Evolutionary conservation across 2,113 vertebrate species (phyloP).

Genomic region (Tonatia bakeri): DNA sequence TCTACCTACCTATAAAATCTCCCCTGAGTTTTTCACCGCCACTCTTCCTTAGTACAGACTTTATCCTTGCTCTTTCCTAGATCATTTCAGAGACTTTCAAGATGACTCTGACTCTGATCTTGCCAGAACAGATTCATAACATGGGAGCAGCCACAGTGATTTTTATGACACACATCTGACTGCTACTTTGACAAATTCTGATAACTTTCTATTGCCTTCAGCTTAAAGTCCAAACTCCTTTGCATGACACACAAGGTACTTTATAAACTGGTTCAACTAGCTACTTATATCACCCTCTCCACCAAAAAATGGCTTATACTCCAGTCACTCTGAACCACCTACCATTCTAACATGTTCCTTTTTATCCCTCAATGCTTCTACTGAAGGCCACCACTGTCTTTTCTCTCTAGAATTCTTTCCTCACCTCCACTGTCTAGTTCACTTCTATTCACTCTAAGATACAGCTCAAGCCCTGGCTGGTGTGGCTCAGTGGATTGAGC

Average conservation of each 20-base stretch:
- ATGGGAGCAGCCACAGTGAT: neutral
- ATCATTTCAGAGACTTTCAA: neutral
- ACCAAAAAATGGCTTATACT: conserved; percentile 21
- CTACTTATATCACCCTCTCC: neutral
- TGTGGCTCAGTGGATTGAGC: no score
- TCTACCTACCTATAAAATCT: neutral
- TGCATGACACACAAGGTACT: neutral
- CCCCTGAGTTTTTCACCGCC: neutral
- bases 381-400: neutral
- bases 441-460: neutral
- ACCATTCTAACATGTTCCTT: neutral
- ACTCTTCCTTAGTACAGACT: neutral
- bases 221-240: conserved; percentile 36
- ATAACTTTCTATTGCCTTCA: neutral
- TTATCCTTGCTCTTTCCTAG: neutral
- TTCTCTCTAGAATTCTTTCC: conserved; percentile 5
- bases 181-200: neutral
- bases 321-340: neutral
- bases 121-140: neutral
- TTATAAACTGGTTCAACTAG: neutral
- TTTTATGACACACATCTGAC: neutral
- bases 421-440: neutral
- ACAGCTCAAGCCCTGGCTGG: no score
- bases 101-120: neutral
- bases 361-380: neutral